phyloP scores from a whole-genome alignment of 2,888 invertebrate genomes.

The Ceramica pisi region DNA sequence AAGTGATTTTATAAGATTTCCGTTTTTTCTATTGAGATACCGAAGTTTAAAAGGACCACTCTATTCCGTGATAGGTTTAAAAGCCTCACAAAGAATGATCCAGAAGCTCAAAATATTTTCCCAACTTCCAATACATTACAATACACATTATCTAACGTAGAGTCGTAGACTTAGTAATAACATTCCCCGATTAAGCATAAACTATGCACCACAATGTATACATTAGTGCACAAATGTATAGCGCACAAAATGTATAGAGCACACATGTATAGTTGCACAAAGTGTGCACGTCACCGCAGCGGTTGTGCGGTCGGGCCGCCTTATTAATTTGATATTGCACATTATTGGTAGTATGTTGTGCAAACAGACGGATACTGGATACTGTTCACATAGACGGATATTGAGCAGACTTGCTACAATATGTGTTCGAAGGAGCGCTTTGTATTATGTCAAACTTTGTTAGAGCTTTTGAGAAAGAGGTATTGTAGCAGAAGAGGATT shows the following conservation, averaged over 20 bases:
- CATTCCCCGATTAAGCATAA: not conserved
- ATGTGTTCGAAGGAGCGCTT: slow-evolving; percentile 26
- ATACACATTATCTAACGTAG: too few relatives aligned
- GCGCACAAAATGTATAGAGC: slow-evolving; percentile 1
- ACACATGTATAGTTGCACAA: slow-evolving; percentile 11
- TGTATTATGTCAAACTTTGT: slow-evolving; percentile 22
- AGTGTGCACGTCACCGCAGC: slow-evolving; percentile 27
- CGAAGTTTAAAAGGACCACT: too few relatives aligned
- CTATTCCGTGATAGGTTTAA: not conserved
- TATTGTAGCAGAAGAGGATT: not conserved
- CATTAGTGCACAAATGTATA: slow-evolving; percentile 1
- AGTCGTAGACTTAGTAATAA: not conserved
- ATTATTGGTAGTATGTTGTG: slow-evolving; percentile 34
- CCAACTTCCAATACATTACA: not conserved
- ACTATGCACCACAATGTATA: slow-evolving; percentile 14
- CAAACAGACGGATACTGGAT: slow-evolving; percentile 31
- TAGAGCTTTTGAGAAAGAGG: slow-evolving; percentile 2
- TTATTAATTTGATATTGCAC: slow-evolving; percentile 54
- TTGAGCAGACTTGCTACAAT: slow-evolving; percentile 13
- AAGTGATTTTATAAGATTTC: not conserved
- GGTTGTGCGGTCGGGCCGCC: slow-evolving; percentile 24
- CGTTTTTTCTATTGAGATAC: not conserved
- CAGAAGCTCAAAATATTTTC: not conserved
- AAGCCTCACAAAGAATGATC: not conserved
- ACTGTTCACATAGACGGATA: slow-evolving; percentile 19